Base-by-base conservation (phyloP, 2,888 invertebrate genomes). In the Dinocampus coccinellae region DNA sequence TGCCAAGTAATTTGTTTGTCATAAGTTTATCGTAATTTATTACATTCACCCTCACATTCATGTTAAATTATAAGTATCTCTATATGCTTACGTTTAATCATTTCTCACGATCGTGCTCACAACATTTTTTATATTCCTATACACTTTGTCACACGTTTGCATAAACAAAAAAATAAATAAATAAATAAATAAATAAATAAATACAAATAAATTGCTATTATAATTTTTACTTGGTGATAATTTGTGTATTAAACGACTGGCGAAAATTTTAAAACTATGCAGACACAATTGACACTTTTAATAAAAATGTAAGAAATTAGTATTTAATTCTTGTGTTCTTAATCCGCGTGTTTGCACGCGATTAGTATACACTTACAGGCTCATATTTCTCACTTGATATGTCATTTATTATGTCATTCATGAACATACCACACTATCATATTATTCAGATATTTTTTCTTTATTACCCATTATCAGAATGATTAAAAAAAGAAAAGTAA, bases 1-100 rank as follows among this genome's bases (percentile, higher is more conserved):
- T 72, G 72, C 73, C 79, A 81, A 80, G 80, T 82, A 85, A 85
- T 85, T 84, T 83, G 83, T 85, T 84, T 84, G 82, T 84, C 84
- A 83, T 84, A 84, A 82, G 77, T 80, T 82, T 80, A 80, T 77
- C 80, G 79, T 79, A 78, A 83, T 83, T 83, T 83, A 82, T 81
- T 73, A 78, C 69, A n/a, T n/a, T 73, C 67, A 47, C 47, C 47
- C 47, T 16, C 47, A 9, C 16, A 16, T 47, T 1, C 6, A 47
- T 72, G 66, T 70, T 68, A 62, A 67, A 57, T 67, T 55, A 53
- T 47, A 26, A 36, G 52, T 26, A 16, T 60, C 13, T 24, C 33
- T 36, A 36, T 29, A 20, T 36, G 16, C 47, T 47, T 39, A 13
- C 3, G 20, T 34, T 22, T 57, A 66, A 34, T 57, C 57, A 66